Conservation (phyloP, 2,113 vertebrate species). For the Cryptoleucopteryx plumbea region DNA sequence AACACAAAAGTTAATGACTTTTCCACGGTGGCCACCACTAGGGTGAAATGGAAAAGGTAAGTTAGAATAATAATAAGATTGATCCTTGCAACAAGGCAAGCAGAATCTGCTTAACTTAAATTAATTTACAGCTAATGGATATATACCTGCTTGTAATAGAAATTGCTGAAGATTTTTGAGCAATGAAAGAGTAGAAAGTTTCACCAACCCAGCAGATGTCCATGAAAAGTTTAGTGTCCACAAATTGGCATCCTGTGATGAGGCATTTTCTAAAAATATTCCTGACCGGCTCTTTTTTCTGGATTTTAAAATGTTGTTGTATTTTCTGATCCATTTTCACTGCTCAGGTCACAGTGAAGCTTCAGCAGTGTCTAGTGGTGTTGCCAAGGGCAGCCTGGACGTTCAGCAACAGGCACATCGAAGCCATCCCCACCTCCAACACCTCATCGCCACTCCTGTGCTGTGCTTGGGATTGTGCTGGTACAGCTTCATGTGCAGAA, state of each 20-base stretch:
- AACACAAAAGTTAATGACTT: slow-evolving; percentile 21
- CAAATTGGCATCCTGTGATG: not conserved
- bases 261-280: not conserved
- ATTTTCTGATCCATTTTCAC: not conserved
- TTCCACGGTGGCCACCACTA: not conserved
- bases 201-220: not conserved
- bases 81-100: not conserved
- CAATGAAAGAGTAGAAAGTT: not conserved
- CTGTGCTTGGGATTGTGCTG: not conserved
- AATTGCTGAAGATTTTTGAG: not conserved
- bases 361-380: not conserved
- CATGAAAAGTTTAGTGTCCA: not conserved
- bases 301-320: not conserved
- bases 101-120: not conserved
- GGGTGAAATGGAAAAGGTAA: not conserved
- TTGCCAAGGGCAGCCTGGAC: not conserved
- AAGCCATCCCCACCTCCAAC: not conserved
- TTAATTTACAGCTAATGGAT: not conserved
- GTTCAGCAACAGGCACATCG: not conserved
- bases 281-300: not conserved
- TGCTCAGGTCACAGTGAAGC: not conserved
- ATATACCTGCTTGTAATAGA: not conserved
- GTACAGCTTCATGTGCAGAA: not conserved
- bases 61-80: not conserved
- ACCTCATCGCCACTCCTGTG: not conserved